A percentile compares a stretch with the other conserved stretches of the same genome.
Conservation (phyloP, 2,888 invertebrate species). For the Metopia argyrocephala region DNA sequence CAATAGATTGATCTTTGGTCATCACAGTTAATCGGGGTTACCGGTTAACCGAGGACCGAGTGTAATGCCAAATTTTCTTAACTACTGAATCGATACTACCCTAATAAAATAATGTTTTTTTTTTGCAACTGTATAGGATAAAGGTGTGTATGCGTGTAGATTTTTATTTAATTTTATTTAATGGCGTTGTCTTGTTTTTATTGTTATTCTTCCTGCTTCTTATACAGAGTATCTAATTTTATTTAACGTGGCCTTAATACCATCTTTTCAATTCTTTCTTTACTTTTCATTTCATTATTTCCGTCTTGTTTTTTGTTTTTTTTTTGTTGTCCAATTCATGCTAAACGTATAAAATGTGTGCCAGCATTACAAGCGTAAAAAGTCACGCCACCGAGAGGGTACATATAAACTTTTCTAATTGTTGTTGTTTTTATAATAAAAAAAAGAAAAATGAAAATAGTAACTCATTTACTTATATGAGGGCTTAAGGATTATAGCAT, state of each 20-base stretch:
- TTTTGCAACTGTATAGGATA: background rate
- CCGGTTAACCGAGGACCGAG: too few relatives aligned
- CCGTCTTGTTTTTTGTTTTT: conserved; percentile 1
- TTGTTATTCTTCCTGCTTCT: conserved; percentile 1
- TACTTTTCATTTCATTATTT: conserved; percentile 33
- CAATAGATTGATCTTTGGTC: too few relatives aligned
- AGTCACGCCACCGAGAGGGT: conserved; percentile 52
- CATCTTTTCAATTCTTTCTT: conserved; percentile 31
- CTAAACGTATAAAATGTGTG: conserved; percentile 37
- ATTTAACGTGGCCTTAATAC: conserved; percentile 33
- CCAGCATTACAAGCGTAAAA: conserved; percentile 55
- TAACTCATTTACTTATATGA: background rate
- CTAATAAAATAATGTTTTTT: background rate
- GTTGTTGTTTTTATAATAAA: conserved; percentile 29
- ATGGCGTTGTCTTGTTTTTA: conserved; percentile 31
- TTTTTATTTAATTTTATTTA: conserved; percentile 57
- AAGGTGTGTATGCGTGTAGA: conserved; percentile 33
- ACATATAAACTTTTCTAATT: conserved; percentile 53
- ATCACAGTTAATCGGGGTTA: too few relatives aligned
- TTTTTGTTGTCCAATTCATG: background rate
- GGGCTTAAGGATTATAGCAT: background rate
- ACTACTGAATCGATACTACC: background rate
- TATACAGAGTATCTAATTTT: too few relatives aligned
- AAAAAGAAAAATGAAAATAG: conserved; percentile 1
- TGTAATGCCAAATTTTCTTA: background rate